Base-by-base conservation (phyloP, 2,888 invertebrate genomes). In the Ormyrus rosae region DNA sequence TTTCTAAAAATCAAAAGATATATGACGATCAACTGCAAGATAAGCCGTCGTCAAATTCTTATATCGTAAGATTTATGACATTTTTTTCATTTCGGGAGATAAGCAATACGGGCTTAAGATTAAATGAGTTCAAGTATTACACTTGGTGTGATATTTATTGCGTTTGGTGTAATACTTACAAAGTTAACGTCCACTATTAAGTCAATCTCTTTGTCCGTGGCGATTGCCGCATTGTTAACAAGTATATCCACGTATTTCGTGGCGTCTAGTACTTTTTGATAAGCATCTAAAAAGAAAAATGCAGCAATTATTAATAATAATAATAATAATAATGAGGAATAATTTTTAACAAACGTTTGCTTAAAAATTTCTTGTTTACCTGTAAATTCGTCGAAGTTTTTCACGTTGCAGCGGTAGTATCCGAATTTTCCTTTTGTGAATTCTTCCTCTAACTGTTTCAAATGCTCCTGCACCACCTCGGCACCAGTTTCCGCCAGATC, bases 331-430 rank as follows among this genome's bases (percentile, higher is more conserved):
- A n/a, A 10, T 50, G 6, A 50, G 8, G 13, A 1, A 65, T 19
- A 60, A 19, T 19, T 19, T 19, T 60, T 19, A 45, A 60, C 19
- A 60, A 60, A 56, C 5, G 13, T n/a, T 51, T 48, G 4, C 10
- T 48, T 63, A 11, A 4, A 45, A 9, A 19, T 50, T 50, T n/a
- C 9, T 5, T 8, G 9, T 45, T 85, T 85, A 91, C 91, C 91
- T 87, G 91, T 91, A 68, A 93, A 85, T 82, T 93, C 83, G 76
- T 93, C 84, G 13, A 83, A 9, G 6, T 82, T 91, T 0, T 91
- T 91, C 10, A 93, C 92, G 72, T 93, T 92, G 77, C 92, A 91
- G 83, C 90, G 90, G 8, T 92, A 85, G 83, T 92, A 93, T 3
- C 90, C 86, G 0, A 91, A 92, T 83, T 90, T 92, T 13, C 90